A percentile compares a stretch with the other conserved stretches of the same genome.
Conservation (phyloP, 1,140 invertebrate species). For the Phymorhynchus buccinoides region DNA sequence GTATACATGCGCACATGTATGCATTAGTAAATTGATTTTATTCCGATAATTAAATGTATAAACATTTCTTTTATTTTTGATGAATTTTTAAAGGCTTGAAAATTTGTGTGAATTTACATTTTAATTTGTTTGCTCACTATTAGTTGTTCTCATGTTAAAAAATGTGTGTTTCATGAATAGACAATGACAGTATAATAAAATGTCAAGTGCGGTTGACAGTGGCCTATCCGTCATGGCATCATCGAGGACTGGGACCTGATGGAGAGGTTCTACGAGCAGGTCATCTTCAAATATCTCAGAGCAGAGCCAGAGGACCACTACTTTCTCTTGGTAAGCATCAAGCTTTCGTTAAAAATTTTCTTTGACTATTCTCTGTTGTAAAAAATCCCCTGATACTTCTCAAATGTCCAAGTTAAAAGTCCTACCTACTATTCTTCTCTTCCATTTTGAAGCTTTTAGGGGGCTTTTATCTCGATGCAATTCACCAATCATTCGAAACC, state of each 20-base stretch:
- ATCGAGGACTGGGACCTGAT: conserved; percentile 99
- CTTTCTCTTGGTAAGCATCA: conserved; percentile 83
- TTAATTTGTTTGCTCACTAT: background rate
- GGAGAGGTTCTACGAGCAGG: conserved; percentile 99
- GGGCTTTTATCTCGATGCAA: too few relatives aligned
- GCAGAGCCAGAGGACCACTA: conserved; percentile 99
- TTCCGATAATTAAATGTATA: too few relatives aligned
- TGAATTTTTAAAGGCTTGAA: too few relatives aligned
- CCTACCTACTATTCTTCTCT: too few relatives aligned
- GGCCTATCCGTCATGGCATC: conserved; percentile 98
- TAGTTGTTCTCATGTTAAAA: too few relatives aligned
- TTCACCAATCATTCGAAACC: too few relatives aligned
- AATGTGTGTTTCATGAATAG: too few relatives aligned
- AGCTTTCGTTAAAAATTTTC: background rate
- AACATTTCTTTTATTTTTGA: too few relatives aligned
- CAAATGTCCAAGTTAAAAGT: too few relatives aligned
- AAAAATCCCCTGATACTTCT: background rate
- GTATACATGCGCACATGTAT: too few relatives aligned
- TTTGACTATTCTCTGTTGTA: background rate
- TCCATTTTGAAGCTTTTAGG: too few relatives aligned
- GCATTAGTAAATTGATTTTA: too few relatives aligned
- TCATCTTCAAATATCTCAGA: conserved; percentile 98
- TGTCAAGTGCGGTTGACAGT: conserved; percentile 77
- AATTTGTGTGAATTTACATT: background rate
- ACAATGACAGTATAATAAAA: background rate